Conservation (phyloP, 1,140 invertebrate species). For the Saccostrea cuccullata region DNA sequence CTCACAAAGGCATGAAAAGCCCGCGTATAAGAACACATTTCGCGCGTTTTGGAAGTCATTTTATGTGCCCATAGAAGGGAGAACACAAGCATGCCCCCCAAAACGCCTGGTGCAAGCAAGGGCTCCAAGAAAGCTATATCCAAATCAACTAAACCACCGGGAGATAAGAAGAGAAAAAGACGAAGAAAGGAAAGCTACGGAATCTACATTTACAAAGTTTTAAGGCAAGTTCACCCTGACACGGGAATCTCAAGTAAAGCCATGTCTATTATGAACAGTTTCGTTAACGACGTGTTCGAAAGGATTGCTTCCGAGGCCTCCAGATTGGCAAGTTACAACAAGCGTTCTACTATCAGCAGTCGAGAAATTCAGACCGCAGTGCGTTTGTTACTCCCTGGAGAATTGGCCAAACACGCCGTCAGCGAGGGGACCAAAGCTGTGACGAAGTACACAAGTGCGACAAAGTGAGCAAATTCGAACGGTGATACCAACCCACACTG, state of each 20-base stretch:
- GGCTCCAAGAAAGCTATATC: slow-evolving; percentile 37
- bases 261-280: slow-evolving; percentile 43
- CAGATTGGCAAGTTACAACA: slow-evolving; percentile 79
- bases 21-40: not conserved
- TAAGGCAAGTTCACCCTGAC: slow-evolving; percentile 37
- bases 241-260: slow-evolving; percentile 39
- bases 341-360: slow-evolving; percentile 76
- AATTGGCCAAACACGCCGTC: slow-evolving; percentile 83
- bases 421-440: slow-evolving; percentile 83
- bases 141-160: slow-evolving; percentile 33
- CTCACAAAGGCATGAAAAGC: too few relatives aligned
- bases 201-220: slow-evolving; percentile 44
- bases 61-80: not conserved
- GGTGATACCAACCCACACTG: too few relatives aligned
- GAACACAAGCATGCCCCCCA: not conserved
- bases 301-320: slow-evolving; percentile 64
- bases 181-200: slow-evolving; percentile 25
- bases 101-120: slow-evolving; percentile 16
- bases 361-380: slow-evolving; percentile 84
- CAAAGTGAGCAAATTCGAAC: slow-evolving; percentile 20
- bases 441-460: slow-evolving; percentile 79
- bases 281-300: slow-evolving; percentile 42
- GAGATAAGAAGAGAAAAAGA: slow-evolving; percentile 14
- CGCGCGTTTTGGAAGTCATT: not conserved
- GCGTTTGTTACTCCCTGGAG: slow-evolving; percentile 82